phyloP scores from a whole-genome alignment of 2,888 invertebrate species.

The Machimus rusticus region DNA sequence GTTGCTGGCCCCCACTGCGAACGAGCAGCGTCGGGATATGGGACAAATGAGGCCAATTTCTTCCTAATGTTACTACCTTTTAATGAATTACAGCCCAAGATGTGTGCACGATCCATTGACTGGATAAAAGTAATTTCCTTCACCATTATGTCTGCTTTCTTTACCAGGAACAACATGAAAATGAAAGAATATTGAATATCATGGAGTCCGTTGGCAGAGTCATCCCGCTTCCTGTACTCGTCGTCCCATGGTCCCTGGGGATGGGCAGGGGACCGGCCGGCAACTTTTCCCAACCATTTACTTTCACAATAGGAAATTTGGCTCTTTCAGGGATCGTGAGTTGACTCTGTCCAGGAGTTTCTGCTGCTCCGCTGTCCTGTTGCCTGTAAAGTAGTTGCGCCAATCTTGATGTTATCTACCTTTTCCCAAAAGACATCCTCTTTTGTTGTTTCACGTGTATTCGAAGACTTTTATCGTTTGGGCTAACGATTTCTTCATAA shows the following conservation, averaged over 20 bases:
- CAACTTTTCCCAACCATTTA: background rate
- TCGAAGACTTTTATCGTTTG: background rate
- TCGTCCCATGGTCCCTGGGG: background rate
- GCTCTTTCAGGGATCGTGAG: background rate
- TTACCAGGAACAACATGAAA: background rate
- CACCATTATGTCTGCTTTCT: constrained; percentile 8
- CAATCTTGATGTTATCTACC: background rate
- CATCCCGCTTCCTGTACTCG: background rate
- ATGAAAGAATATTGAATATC: constrained; percentile 18
- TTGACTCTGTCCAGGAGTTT: background rate
- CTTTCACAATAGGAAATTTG: constrained; percentile 11
- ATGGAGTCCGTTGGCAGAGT: background rate
- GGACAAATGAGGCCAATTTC: constrained; percentile 32
- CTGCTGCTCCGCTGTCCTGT: background rate
- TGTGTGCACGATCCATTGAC: constrained; percentile 29
- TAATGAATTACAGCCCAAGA: constrained; percentile 28
- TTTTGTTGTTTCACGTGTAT: background rate
- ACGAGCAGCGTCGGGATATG: background rate
- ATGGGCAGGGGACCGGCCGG: background rate
- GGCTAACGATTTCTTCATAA: background rate
- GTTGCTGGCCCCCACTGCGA: background rate
- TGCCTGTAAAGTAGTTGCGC: background rate
- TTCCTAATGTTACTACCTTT: constrained; percentile 32
- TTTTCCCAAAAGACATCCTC: background rate
- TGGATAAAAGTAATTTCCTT: constrained; percentile 30